phyloP scores from a whole-genome alignment of 2,113 vertebrate species.

The Leiothrix lutea region DNA sequence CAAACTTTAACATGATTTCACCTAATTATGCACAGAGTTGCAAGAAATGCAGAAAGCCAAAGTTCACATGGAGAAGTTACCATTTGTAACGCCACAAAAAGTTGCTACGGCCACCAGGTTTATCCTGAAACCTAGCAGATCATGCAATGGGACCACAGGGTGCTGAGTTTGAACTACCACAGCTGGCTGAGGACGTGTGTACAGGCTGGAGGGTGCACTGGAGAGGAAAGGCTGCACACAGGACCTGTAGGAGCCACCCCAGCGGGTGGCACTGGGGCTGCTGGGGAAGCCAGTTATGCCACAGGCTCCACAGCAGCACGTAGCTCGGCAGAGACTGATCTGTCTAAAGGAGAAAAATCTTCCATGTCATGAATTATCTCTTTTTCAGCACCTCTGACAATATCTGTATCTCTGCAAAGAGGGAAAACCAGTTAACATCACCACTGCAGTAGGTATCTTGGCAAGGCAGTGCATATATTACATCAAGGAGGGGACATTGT shows the following conservation, averaged over 20 bases:
- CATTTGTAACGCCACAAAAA: fast-evolving
- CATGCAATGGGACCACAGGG: fast-evolving
- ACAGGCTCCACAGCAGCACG: fast-evolving
- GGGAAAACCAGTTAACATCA: background rate
- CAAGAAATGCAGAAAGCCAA: background rate
- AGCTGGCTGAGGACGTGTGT: background rate
- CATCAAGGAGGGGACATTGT: background rate
- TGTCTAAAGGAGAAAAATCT: background rate
- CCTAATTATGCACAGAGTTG: fast-evolving
- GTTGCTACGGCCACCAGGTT: background rate
- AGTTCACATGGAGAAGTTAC: fast-evolving
- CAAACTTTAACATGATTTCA: background rate
- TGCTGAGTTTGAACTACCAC: background rate
- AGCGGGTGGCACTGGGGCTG: fast-evolving
- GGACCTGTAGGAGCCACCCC: background rate
- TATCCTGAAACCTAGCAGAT: background rate
- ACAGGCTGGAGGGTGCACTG: background rate
- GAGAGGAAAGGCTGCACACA: background rate
- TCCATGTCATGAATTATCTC: background rate
- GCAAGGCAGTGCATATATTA: background rate
- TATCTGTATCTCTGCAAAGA: background rate
- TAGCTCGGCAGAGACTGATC: fast-evolving
- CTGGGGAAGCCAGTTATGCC: background rate
- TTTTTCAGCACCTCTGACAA: background rate
- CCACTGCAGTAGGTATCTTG: background rate